These are phyloP conservation scores for Microtus ochrogaster DNA, from an alignment of 2,113 vertebrate genomes.

Conservation along the genomic window DNA sequence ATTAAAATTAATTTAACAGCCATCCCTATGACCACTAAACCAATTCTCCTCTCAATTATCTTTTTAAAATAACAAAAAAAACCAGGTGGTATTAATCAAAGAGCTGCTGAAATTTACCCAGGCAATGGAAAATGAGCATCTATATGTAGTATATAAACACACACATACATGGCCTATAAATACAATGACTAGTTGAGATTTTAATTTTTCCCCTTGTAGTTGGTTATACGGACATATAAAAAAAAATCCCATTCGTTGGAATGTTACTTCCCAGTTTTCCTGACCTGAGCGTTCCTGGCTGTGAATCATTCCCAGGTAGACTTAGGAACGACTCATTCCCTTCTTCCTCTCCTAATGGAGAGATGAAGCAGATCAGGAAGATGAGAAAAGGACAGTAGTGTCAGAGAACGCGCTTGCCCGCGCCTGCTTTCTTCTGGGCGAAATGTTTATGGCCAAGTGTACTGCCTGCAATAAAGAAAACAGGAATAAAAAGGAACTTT, in stretches of 20 bases:
- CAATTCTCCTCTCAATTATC: background rate
- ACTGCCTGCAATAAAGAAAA: slow-evolving; percentile 39
- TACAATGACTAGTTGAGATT: background rate
- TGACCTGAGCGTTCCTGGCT: background rate
- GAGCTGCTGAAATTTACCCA: background rate
- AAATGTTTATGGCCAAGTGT: slow-evolving; percentile 2
- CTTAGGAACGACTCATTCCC: background rate
- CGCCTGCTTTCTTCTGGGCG: background rate
- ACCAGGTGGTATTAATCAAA: background rate
- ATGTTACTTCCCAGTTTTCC: slow-evolving; percentile 7
- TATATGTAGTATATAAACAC: background rate
- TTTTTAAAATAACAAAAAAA: background rate
- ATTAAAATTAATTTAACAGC: background rate
- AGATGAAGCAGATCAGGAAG: background rate
- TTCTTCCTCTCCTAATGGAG: slow-evolving; percentile 30
- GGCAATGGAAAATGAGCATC: background rate
- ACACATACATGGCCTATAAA: background rate
- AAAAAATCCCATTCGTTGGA: background rate
- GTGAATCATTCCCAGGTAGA: background rate
- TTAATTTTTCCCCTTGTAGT: background rate
- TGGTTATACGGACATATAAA: background rate
- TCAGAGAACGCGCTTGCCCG: background rate
- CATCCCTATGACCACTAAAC: background rate
- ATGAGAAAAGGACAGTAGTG: background rate
- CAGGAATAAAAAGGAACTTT: slow-evolving; percentile 55